Evolutionary conservation across 2,797 vertebrate species (phyloP).

Genomic region (Characodon lateralis): DNA sequence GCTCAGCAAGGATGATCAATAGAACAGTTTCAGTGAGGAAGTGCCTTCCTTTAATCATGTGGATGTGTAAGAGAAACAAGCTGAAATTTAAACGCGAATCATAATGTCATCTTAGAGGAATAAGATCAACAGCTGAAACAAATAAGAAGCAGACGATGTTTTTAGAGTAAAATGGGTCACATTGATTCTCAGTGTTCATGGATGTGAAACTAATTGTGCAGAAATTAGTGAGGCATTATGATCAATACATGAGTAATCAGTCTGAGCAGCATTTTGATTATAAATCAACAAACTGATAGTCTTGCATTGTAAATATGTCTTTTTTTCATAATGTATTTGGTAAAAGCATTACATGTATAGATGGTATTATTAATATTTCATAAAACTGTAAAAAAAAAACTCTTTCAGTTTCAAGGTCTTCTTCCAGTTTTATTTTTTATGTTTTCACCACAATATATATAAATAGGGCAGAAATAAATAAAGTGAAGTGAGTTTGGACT

Average conservation of each 20-base stretch:
- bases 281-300: background rate
- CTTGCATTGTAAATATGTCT: background rate
- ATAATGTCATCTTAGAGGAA: background rate
- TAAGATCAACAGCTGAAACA: background rate
- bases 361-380: background rate
- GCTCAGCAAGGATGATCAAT: background rate
- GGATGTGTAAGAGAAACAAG: background rate
- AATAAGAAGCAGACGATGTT: background rate
- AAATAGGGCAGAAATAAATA: no score
- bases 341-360: background rate
- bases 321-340: background rate
- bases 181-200: background rate
- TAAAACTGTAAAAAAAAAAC: background rate
- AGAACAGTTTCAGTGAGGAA: background rate
- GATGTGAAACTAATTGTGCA: background rate
- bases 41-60: background rate
- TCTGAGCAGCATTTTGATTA: background rate
- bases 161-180: background rate
- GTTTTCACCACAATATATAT: background rate
- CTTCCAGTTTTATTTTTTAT: background rate
- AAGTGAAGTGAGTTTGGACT: no score
- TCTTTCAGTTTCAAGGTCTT: no score
- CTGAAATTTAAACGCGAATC: background rate
- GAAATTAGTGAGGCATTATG: constrained; percentile 8
- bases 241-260: constrained; percentile 4